Evolutionary conservation across 2,888 invertebrate genomes (phyloP), one percentile per base, ranked within the genome.

Genomic region (Thysanoteuthis rhombus): DNA sequence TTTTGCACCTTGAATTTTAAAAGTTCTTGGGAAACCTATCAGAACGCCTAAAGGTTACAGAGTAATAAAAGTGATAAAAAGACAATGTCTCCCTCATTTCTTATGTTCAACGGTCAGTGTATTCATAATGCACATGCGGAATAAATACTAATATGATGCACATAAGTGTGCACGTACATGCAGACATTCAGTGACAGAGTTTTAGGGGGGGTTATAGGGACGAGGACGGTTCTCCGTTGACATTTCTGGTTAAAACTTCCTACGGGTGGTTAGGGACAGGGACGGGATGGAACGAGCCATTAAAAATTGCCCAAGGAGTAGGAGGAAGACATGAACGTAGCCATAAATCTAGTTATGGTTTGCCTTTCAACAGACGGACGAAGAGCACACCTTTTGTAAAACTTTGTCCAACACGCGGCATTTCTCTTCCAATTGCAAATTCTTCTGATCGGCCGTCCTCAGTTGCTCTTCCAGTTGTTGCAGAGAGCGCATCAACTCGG

Each of bases 391-490:
- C 92, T 92, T 92, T 92, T 92, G 92, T 45, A 92, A 92, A 2
- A 92, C 92, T 92, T 92, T 92, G 92, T 92, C 92, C 92, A 92
- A 32, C 16, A 92, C 92, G 1, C 92, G 92, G 28, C 95, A 96
- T 93, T 95, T 95, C 47, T 95, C 95, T 90, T 96, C 96, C 22
- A 96, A 95, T 93, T 95, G 95, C 93, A 95, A 95, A 93, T 95
- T 95, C 12, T 95, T 94, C 36, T 95, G 95, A 39, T 96, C 95
- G 0, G 96, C 96, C 90, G 95, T 95, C 92, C 95, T 95, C 92
- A 96, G 96, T 93, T 96, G 95, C 42, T 94, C 95, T 94, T 96
- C 96, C n/a, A 95, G 96, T 45, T 95, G 94, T 47, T 95, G 95
- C 93, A 96, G 94, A 2, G 95, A 94, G 45, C 95, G 95, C 94